phyloP scores from a whole-genome alignment of 2,888 invertebrate genomes.

The Sepiola atlantica region DNA sequence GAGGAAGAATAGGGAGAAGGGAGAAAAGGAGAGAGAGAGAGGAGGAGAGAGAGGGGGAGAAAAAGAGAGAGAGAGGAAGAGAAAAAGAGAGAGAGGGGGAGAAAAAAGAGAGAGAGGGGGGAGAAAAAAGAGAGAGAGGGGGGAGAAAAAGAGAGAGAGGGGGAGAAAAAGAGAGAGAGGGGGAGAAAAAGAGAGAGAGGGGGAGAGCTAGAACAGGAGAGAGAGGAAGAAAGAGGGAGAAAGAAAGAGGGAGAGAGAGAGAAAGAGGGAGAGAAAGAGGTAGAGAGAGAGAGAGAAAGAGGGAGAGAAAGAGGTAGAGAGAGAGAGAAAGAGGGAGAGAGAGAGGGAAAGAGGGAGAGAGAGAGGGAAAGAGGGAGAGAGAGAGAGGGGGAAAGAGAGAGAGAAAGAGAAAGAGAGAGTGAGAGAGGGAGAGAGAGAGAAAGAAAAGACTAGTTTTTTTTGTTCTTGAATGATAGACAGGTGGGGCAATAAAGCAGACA shows the following conservation, averaged over 20 bases:
- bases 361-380: background rate
- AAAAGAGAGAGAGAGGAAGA: background rate
- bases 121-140: background rate
- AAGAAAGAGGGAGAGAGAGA: too few relatives aligned
- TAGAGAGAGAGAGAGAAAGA: too few relatives aligned
- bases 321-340: background rate
- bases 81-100: too few relatives aligned
- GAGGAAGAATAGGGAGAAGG: background rate
- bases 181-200: too few relatives aligned
- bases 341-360: background rate
- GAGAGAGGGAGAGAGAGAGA: background rate
- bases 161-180: background rate
- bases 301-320: background rate
- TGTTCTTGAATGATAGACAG: background rate
- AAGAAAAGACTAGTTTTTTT: background rate
- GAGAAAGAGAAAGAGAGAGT: background rate
- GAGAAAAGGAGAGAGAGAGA: background rate
- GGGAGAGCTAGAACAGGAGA: background rate
- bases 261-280: too few relatives aligned
- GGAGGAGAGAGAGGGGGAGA: background rate
- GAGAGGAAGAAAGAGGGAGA: background rate
- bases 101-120: too few relatives aligned
- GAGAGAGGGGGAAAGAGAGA: background rate
- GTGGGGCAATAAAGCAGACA: background rate
- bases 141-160: background rate